A percentile compares a stretch with the other conserved stretches of the same genome.
Conservation (phyloP, 2,888 invertebrate genomes). For the Hirtodrosophila histrioides region DNA sequence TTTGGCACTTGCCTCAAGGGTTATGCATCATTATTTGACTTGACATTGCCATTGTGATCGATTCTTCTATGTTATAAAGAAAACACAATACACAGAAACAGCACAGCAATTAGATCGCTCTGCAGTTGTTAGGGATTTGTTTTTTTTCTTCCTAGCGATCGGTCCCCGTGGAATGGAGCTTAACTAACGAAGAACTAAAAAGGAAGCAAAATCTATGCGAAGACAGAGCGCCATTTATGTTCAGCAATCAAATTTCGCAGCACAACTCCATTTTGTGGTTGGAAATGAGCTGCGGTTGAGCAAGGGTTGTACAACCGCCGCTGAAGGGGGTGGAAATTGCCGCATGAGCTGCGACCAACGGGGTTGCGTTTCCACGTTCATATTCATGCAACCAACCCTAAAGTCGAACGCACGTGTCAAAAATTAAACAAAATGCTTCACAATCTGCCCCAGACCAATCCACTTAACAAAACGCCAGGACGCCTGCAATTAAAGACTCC, state of each 20-base stretch:
- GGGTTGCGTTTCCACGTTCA: slow-evolving; percentile 44
- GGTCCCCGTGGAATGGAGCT: slow-evolving; percentile 43
- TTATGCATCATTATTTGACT: slow-evolving; percentile 78
- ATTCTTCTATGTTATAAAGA: slow-evolving; percentile 8
- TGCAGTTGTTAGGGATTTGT: slow-evolving; percentile 6
- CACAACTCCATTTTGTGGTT: slow-evolving; percentile 45
- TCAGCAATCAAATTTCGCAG: slow-evolving; percentile 1
- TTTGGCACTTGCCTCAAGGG: slow-evolving; percentile 42
- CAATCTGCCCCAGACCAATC: slow-evolving; percentile 41
- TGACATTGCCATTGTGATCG: slow-evolving; percentile 50
- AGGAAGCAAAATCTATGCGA: background rate
- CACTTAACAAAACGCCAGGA: background rate
- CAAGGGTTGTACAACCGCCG: slow-evolving; percentile 41
- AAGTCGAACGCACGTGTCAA: slow-evolving; percentile 56
- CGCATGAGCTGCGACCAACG: slow-evolving; percentile 23
- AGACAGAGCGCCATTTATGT: slow-evolving; percentile 33
- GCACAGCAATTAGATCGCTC: slow-evolving; percentile 36
- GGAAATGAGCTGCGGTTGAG: slow-evolving; percentile 3
- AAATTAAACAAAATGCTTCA: slow-evolving; percentile 70
- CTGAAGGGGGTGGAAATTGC: slow-evolving; percentile 42
- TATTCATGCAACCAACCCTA: slow-evolving; percentile 50
- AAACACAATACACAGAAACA: background rate
- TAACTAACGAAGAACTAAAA: background rate
- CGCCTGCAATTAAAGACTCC: slow-evolving; percentile 22
- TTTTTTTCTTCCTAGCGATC: slow-evolving; percentile 33